phyloP scores from a whole-genome alignment of 2,113 vertebrate genomes.

The Guaruba guarouba region DNA sequence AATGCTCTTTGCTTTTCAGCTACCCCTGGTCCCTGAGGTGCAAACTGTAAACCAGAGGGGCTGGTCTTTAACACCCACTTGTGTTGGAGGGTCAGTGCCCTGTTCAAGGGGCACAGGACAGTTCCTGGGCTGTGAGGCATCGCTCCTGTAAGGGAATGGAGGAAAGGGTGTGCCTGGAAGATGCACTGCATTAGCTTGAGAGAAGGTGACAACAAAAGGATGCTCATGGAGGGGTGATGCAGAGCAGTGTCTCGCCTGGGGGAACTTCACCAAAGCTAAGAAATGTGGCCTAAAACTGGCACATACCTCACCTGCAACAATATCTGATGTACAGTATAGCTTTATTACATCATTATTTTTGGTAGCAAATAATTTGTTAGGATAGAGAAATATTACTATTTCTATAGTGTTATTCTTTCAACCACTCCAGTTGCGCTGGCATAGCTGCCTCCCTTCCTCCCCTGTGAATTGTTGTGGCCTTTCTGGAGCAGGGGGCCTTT shows the following conservation, averaged over 20 bases:
- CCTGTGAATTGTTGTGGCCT: slow-evolving; percentile 43
- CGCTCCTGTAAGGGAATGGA: not conserved
- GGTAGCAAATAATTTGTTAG: not conserved
- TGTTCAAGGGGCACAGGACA: not conserved
- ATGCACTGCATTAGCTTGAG: not conserved
- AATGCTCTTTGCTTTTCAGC: slow-evolving; percentile 32
- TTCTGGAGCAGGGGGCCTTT: slow-evolving; percentile 59
- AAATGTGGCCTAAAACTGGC: not conserved
- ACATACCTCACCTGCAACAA: not conserved
- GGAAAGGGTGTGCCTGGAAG: not conserved
- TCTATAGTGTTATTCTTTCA: slow-evolving; percentile 1
- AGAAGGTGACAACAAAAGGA: not conserved
- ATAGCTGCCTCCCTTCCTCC: slow-evolving; percentile 5
- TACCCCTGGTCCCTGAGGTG: not conserved
- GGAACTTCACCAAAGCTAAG: not conserved
- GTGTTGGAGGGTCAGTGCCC: not conserved
- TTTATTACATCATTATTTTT: not conserved
- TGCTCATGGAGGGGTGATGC: not conserved
- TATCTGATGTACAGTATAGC: not conserved
- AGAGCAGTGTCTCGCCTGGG: not conserved
- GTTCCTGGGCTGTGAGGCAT: not conserved
- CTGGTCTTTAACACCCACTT: not conserved
- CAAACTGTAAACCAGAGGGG: not conserved
- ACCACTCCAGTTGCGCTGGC: not conserved
- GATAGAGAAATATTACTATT: not conserved